Evolutionary conservation across 1,140 invertebrate genomes (phyloP), one percentile per base, ranked within the genome.

Genomic region (Calliopsis andreniformis): DNA sequence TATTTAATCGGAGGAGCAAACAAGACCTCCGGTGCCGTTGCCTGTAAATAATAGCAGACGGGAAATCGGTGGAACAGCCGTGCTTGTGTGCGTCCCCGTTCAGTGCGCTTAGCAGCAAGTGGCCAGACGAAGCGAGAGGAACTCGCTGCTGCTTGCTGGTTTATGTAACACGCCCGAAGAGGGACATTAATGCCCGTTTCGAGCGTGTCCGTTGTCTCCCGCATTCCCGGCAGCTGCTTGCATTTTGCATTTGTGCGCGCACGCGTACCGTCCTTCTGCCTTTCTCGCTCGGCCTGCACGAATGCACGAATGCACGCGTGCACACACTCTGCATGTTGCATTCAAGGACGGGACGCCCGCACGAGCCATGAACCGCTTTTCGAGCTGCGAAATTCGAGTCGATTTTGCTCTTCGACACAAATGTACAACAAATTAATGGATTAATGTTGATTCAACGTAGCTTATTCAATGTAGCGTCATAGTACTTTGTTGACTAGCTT

Each of bases 211-310:
- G 72, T 70, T 78, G 80, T 87, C 85, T 87, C 85, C 76, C 79
- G 77, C 80, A 86, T 86, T 86, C 86, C 63, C 83, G 77, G 66
- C 86, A 86, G 83, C 86, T 85, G 86, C 42, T 62, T 70, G 59
- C 69, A 49, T 75, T 79, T 78, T 59, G 68, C 66, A 28, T 53
- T 63, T 56, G 30, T 51, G 20, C 53, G 39, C 61, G 25, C 51
- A 55, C 12, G 10, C 42, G 20, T 53, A 0, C 10, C 23, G 67
- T 59, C 47, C 8, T 59, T 39, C 23, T 14, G 30, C 3, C 18
- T 23, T 63, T 53, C n/a, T 58, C 63, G 47, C 51, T 58, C 53
- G 39, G 53, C 53, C 42, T 14, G 42, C 28, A 47, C 35, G 42
- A 20, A 30, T 42, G 30, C 6, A 18, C 30, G 42, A 30, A 35